Conservation (phyloP, 2,113 vertebrate genomes). For the Hippopotamus amphibius region DNA sequence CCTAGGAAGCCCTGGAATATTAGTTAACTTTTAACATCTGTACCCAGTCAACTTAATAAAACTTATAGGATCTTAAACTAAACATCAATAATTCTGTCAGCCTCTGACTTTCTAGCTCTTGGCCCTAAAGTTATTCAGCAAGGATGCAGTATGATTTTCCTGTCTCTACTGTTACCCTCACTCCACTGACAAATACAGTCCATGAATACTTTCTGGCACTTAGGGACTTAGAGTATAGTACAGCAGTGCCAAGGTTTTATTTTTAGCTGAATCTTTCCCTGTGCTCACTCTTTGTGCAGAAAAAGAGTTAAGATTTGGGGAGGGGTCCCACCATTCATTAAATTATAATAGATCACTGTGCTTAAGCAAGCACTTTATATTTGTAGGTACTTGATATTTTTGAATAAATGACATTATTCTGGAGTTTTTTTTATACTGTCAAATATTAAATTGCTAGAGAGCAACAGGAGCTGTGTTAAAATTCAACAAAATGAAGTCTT, state of each 20-base stretch:
- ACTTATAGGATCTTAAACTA: neutral
- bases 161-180: neutral
- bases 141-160: conserved; percentile 22
- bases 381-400: neutral
- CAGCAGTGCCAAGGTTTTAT: neutral
- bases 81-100: neutral
- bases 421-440: conserved; percentile 1
- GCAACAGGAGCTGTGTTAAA: neutral
- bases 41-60: neutral
- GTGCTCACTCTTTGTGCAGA: neutral
- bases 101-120: conserved; percentile 28
- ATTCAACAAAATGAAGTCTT: neutral
- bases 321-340: neutral
- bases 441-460: conserved; percentile 5
- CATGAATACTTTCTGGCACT: neutral
- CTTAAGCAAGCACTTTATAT: neutral
- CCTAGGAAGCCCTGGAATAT: neutral
- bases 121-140: conserved; percentile 10
- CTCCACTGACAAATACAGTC: neutral
- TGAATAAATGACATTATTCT: neutral
- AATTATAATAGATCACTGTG: neutral
- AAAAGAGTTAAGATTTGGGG: neutral
- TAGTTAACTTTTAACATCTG: conserved; percentile 40
- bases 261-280: neutral
- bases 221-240: neutral